These are phyloP conservation scores for Agapetus fuscipes DNA, from an alignment of 2,888 invertebrate species.

Conservation along the genomic window DNA sequence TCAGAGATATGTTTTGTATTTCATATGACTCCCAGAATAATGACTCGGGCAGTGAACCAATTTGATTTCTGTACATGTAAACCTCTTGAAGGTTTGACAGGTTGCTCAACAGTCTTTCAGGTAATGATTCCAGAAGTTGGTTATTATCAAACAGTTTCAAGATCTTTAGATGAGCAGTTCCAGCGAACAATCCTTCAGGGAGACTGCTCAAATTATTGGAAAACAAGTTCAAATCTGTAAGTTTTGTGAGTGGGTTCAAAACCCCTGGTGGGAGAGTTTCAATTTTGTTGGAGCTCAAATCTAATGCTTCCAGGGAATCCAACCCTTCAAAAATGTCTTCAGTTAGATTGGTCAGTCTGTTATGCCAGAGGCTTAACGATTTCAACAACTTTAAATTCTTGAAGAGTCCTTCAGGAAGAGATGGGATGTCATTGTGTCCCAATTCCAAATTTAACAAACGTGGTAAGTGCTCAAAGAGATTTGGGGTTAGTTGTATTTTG, in stretches of 20 bases:
- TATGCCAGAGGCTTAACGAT: conserved; percentile 59
- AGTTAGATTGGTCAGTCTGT: conserved; percentile 53
- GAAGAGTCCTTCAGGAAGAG: conserved; percentile 52
- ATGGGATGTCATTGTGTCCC: conserved; percentile 54
- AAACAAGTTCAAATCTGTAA: conserved; percentile 55
- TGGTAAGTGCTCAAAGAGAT: conserved; percentile 46
- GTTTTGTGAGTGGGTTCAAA: conserved; percentile 50
- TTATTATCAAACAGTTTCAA: conserved; percentile 50
- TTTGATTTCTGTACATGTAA: conserved; percentile 45
- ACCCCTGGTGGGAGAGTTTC: conserved; percentile 49
- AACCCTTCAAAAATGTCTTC: conserved; percentile 54
- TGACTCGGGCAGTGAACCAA: conserved; percentile 49
- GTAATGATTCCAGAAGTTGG: conserved; percentile 46
- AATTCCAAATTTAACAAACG: conserved; percentile 54
- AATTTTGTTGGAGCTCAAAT: conserved; percentile 58
- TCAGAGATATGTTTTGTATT: conserved; percentile 51
- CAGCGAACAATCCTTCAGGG: conserved; percentile 48
- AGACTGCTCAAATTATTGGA: conserved; percentile 56
- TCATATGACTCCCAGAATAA: conserved; percentile 50
- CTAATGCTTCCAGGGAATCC: conserved; percentile 52
- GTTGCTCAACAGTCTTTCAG: conserved; percentile 49
- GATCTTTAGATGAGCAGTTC: conserved; percentile 43
- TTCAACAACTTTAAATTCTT: conserved; percentile 48
- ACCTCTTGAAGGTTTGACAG: conserved; percentile 47
- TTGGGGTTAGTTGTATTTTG: conserved; percentile 45